A percentile compares a stretch with the other conserved stretches of the same genome.
Conservation (phyloP, 1,140 invertebrate genomes). For the Ostrea denselamellosa region DNA sequence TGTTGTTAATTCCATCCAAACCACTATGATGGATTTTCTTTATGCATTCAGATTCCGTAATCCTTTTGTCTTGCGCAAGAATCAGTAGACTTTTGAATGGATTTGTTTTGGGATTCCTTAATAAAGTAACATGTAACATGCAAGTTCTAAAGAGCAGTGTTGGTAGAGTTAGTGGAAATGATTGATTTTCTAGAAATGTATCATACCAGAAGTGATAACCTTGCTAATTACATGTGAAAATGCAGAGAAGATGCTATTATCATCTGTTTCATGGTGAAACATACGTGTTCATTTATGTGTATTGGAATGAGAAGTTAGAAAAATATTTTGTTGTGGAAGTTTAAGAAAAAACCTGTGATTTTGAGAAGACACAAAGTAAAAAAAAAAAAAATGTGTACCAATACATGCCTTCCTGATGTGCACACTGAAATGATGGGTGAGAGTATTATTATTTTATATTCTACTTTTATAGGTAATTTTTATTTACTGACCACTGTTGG, state of each 20-base stretch:
- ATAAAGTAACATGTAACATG: not conserved
- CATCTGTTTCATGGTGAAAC: not conserved
- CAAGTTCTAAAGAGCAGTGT: not conserved
- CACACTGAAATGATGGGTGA: not conserved
- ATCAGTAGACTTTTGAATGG: too few species aligned
- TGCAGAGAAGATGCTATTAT: not conserved
- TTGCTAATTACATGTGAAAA: slow-evolving; percentile 21
- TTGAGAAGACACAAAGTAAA: not conserved
- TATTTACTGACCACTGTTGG: not conserved
- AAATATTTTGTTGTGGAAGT: not conserved
- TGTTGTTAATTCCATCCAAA: too few species aligned
- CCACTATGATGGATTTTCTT: too few species aligned
- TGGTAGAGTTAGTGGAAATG: not conserved
- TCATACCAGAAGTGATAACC: not conserved
- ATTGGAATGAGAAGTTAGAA: too few species aligned
- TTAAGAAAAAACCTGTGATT: not conserved
- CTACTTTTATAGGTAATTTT: too few species aligned
- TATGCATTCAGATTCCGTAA: too few species aligned
- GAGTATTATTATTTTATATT: not conserved
- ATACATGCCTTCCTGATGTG: not conserved
- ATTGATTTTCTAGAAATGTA: slow-evolving; percentile 27
- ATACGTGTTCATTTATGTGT: not conserved
- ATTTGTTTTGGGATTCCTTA: not conserved
- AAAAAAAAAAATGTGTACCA: not conserved
- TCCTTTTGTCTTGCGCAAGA: too few species aligned